Conservation (phyloP, 2,888 invertebrate species). For the Ecliptopera silaceata region DNA sequence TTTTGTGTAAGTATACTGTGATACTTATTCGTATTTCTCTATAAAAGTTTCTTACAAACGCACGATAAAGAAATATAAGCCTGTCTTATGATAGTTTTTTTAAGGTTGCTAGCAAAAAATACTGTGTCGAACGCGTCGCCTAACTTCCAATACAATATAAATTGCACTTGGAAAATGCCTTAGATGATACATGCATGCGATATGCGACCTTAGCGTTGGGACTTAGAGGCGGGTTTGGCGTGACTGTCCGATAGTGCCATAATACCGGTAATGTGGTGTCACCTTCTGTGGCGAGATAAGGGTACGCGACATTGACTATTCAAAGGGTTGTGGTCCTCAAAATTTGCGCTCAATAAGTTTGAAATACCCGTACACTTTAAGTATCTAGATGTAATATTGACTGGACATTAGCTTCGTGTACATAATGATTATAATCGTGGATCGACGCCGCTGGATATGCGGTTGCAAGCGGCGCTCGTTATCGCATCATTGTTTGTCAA, state of each 20-base stretch:
- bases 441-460: slow-evolving; percentile 9
- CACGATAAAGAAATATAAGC: too few relatives aligned
- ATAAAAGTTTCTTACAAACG: too few relatives aligned
- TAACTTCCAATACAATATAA: slow-evolving; percentile 82
- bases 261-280: slow-evolving; percentile 83
- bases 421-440: slow-evolving; percentile 43
- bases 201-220: slow-evolving; percentile 62
- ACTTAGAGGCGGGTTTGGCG: slow-evolving; percentile 58
- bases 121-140: slow-evolving; percentile 67
- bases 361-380: slow-evolving; percentile 61
- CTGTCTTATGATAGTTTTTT: too few relatives aligned
- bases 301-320: slow-evolving; percentile 83
- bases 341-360: slow-evolving; percentile 81
- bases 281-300: slow-evolving; percentile 82
- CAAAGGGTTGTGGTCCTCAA: slow-evolving; percentile 82
- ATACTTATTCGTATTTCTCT: too few relatives aligned
- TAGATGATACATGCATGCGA: slow-evolving; percentile 65
- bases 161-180: slow-evolving; percentile 81
- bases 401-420: slow-evolving; percentile 20
- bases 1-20: too few relatives aligned
- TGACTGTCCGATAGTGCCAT: slow-evolving; percentile 56
- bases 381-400: neutral
- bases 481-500: slow-evolving; percentile 45
- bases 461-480: slow-evolving; percentile 50
- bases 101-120: slow-evolving; percentile 75